These are phyloP conservation scores for Salminus brasiliensis DNA, from an alignment of 2,113 vertebrate species.

Conservation along the genomic window DNA sequence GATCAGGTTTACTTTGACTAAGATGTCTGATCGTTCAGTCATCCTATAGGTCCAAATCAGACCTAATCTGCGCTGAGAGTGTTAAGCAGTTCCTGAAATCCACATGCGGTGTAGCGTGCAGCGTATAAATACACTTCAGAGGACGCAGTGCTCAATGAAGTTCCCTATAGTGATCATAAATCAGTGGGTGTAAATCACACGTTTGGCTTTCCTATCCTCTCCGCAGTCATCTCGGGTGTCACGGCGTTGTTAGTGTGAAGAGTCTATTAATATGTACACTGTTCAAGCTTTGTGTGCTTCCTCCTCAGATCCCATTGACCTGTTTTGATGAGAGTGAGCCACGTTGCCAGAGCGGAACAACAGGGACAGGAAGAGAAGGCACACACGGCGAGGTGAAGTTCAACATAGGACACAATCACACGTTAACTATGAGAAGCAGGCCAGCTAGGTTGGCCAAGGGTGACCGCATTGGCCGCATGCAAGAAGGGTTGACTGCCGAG, in stretches of 20 bases:
- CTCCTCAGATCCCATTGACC: conserved; percentile 12
- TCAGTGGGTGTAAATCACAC: conserved; percentile 34
- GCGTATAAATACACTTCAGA: not conserved
- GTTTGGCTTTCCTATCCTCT: conserved; percentile 36
- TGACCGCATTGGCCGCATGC: conserved; percentile 48
- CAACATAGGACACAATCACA: conserved; percentile 47
- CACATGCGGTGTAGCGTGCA: not conserved
- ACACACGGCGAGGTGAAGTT: conserved; percentile 43
- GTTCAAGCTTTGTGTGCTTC: conserved; percentile 30
- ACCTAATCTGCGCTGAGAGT: too few species aligned
- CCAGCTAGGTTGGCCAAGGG: conserved; percentile 48
- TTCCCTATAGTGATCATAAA: conserved; percentile 7
- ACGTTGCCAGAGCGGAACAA: conserved; percentile 41
- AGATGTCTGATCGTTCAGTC: too few species aligned
- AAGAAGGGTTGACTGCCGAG: conserved; percentile 58
- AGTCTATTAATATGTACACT: conserved; percentile 50
- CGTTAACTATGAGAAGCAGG: conserved; percentile 33
- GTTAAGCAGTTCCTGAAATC: not conserved
- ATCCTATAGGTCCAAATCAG: too few species aligned
- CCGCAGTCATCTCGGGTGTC: conserved; percentile 33
- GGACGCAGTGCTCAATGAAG: not conserved
- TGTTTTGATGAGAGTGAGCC: conserved; percentile 35
- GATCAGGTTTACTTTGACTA: too few species aligned
- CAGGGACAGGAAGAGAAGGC: conserved; percentile 44
- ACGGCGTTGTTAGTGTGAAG: conserved; percentile 38